A percentile compares a stretch with the other conserved stretches of the same genome.
Conservation (phyloP, 1,140 invertebrate genomes). For the Anthonomus grandis region DNA sequence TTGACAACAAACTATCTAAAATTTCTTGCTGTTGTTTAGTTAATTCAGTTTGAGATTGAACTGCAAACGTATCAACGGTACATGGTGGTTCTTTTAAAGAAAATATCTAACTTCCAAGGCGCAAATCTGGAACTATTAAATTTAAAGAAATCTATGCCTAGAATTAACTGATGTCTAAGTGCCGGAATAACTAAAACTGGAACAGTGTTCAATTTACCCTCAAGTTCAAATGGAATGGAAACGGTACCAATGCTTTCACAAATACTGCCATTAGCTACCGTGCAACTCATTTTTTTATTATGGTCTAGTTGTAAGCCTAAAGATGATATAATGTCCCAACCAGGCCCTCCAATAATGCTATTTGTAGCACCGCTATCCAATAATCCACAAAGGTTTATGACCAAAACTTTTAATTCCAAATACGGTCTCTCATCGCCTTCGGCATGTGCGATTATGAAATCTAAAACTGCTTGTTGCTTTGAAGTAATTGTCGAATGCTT, state of each 20-base stretch:
- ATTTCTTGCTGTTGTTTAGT: background rate
- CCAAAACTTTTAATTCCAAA: slow-evolving; percentile 13
- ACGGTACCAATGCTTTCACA: slow-evolving; percentile 11
- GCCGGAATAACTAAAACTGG: background rate
- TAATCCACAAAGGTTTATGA: background rate
- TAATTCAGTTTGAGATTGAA: background rate
- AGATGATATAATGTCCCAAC: background rate
- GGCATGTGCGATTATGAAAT: slow-evolving; percentile 13
- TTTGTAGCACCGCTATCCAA: slow-evolving; percentile 13
- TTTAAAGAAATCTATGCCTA: background rate
- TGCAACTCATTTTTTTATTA: background rate
- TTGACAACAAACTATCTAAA: background rate
- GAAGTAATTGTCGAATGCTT: no score
- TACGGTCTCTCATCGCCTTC: slow-evolving; percentile 6
- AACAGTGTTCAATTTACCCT: background rate
- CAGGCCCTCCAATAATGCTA: slow-evolving; percentile 1
- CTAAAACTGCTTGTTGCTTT: background rate
- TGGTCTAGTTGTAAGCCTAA: background rate
- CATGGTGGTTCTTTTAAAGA: background rate
- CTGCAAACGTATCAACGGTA: background rate
- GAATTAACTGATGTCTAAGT: background rate
- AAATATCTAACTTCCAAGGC: background rate
- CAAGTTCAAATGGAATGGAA: background rate
- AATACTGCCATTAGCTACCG: slow-evolving; percentile 17
- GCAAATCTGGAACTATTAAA: background rate